Percentiles rank a stretch among this genome's conserved stretches.
Evolutionary conservation across 2,888 invertebrate genomes (phyloP).

Genomic region (Tetranychus truncatus): DNA sequence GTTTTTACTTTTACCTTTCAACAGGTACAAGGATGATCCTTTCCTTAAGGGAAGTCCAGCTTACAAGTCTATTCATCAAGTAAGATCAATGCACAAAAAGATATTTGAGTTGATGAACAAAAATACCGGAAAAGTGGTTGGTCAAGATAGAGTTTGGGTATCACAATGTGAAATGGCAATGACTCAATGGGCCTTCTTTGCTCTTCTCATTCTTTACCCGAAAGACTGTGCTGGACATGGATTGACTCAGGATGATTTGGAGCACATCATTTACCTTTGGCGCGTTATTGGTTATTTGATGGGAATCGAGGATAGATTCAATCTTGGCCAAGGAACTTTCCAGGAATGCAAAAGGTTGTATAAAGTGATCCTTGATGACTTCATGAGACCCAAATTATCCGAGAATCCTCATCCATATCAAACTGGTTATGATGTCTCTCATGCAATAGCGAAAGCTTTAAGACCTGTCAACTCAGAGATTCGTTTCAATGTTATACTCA

Average conservation of each 20-base stretch:
- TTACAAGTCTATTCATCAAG: constrained; percentile 34
- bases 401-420: too few species aligned
- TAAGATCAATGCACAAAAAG: constrained; percentile 30
- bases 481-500: too few species aligned
- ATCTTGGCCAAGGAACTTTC: constrained; percentile 14
- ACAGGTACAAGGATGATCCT: too few species aligned
- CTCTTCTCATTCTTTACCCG: constrained; percentile 45
- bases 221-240: constrained; percentile 44
- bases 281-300: constrained; percentile 57
- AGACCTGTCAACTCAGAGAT: too few species aligned
- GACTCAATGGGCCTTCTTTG: constrained; percentile 71
- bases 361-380: too few species aligned
- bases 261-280: constrained; percentile 64
- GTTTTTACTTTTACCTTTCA: too few species aligned
- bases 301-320: constrained; percentile 50
- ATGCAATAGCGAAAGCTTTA: too few species aligned
- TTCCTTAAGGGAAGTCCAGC: constrained; percentile 27
- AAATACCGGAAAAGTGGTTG: not conserved
- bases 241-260: constrained; percentile 39
- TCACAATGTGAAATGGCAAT: constrained; percentile 65
- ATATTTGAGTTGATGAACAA: constrained; percentile 21
- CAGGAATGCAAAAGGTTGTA: too few species aligned
- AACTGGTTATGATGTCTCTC: too few species aligned
- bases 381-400: too few species aligned
- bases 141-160: constrained; percentile 34